Base-by-base conservation (phyloP, 64 coral and sea anemone genomes). In the Acropora yongei region DNA sequence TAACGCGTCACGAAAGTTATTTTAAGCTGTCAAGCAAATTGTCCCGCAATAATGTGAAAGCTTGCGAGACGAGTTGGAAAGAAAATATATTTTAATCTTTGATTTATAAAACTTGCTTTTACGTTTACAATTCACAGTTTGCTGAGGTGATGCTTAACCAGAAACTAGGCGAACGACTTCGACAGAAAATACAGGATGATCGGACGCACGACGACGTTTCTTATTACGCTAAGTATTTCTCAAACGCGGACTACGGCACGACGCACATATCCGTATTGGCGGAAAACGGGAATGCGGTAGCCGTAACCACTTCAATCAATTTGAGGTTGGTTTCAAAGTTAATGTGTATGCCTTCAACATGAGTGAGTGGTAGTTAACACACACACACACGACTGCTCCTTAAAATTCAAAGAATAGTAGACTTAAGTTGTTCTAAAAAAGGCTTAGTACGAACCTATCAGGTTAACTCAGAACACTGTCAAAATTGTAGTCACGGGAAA, bases 261-360 rank as follows among this genome's bases (percentile, higher is more conserved):
- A 93, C 97, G 5, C 97, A 98, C 17, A 16, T 98, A 80, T 78
- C 91, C 48, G 97, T 98, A 6, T 17, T 96, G 17, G 94, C 91
- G n/a, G 48, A 84, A 13, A 83, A 93, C 41, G 97, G 97, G 16
- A 92, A 98, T 43, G 97, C 97, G 14, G 97, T 98, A 42, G 90
- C 91, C 5, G 74, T 98, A 41, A 98, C 97, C n/a, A 91, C 91
- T 43, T 93, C 94, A 46, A 88, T 98, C 14, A 95, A 95, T 57
- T 73, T 82, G 18, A 75, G 94, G 97, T 98, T 68, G 0, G 82
- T 71, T 0, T 63, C 58, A 63, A 63, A 63, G 58, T 14, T 0
- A 10, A 63, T 13, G 3, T 7, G 5, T 7, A 0, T 3, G 10
- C 0, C 51, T 55, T 55, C 0, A 55, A 0, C 30, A 30, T 30